phyloP scores from a whole-genome alignment of 2,113 vertebrate species.

The Rutilus rutilus region DNA sequence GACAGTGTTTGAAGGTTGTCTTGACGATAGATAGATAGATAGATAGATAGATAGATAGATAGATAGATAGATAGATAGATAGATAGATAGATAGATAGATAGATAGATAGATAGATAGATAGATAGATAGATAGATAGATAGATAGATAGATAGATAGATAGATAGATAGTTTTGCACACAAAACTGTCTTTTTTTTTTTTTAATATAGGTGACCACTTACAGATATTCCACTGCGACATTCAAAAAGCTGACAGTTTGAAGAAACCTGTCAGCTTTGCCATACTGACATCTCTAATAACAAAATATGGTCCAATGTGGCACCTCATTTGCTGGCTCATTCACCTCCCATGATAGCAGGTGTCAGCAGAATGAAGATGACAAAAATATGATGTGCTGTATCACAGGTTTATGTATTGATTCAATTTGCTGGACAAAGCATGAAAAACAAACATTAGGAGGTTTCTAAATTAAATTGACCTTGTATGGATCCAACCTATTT shows the following conservation, averaged over 20 bases:
- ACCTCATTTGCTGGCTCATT: constrained; percentile 34
- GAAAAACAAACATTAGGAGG: background rate
- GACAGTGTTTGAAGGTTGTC: background rate
- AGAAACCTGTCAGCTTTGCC: constrained; percentile 27
- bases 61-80: background rate
- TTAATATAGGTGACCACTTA: background rate
- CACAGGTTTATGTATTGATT: constrained; percentile 28
- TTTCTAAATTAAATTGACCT: background rate
- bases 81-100: background rate
- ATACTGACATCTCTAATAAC: constrained; percentile 32
- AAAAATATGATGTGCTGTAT: constrained; percentile 31
- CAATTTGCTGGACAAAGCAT: background rate
- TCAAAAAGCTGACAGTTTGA: constrained; percentile 19
- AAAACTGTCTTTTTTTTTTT: background rate
- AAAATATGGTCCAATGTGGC: constrained; percentile 25
- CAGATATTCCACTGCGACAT: constrained; percentile 14
- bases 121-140: background rate
- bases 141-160: background rate
- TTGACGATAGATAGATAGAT: background rate
- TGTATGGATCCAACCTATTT: background rate
- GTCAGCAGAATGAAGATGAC: constrained; percentile 26
- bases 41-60: background rate
- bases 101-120: background rate
- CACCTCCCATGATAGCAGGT: constrained; percentile 37
- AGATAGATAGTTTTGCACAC: background rate